phyloP scores from a whole-genome alignment of 2,797 vertebrate species.

The Catharus ustulatus region DNA sequence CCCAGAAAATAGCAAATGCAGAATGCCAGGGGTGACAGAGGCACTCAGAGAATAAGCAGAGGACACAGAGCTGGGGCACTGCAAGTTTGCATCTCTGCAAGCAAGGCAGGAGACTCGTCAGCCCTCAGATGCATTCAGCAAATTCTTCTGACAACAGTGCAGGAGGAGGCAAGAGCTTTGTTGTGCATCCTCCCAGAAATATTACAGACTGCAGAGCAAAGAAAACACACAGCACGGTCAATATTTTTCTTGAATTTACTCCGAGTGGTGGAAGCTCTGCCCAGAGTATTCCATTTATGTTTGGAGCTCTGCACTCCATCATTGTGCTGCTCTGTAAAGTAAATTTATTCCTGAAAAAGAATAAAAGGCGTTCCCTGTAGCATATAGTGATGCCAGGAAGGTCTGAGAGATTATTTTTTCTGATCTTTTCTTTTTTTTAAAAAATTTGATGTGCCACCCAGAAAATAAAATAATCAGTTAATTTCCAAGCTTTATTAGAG shows the following conservation, averaged over 20 bases:
- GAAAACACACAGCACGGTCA: slow-evolving; percentile 54
- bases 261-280: slow-evolving; percentile 41
- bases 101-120: slow-evolving; percentile 50
- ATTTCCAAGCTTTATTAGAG: not conserved
- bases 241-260: slow-evolving; percentile 72
- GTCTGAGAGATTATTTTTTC: not conserved
- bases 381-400: not conserved
- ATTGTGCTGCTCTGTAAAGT: slow-evolving; percentile 42
- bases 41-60: slow-evolving; percentile 14
- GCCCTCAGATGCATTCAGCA: slow-evolving; percentile 46
- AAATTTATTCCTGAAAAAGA: slow-evolving; percentile 43
- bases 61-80: not conserved
- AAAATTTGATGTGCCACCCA: not conserved
- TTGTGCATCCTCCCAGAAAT: slow-evolving; percentile 65
- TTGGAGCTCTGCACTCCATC: slow-evolving; percentile 49
- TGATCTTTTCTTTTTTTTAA: not conserved
- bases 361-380: not conserved
- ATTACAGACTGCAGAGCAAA: slow-evolving; percentile 52
- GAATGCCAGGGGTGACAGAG: slow-evolving; percentile 4
- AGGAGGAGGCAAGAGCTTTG: slow-evolving; percentile 43
- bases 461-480: not conserved
- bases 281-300: slow-evolving; percentile 52
- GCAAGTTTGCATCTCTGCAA: slow-evolving; percentile 46
- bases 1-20: slow-evolving; percentile 13
- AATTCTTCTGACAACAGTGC: slow-evolving; percentile 63